phyloP scores from a whole-genome alignment of 2,113 vertebrate species.

The Ptilorrhoa leucosticta region DNA sequence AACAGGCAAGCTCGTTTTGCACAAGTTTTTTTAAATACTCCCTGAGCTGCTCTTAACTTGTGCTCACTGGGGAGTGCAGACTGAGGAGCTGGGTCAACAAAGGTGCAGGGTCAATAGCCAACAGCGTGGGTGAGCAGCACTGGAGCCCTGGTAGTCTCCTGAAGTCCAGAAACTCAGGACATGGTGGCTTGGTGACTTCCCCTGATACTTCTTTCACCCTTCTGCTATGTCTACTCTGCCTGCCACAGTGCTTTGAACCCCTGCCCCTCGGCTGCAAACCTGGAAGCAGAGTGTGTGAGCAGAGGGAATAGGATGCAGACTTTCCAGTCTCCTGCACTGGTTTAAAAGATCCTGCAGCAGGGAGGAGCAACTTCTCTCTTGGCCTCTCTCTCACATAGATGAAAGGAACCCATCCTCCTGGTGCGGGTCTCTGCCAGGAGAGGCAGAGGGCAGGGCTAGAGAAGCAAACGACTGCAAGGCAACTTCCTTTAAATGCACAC shows the following conservation, averaged over 20 bases:
- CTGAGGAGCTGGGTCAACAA: background rate
- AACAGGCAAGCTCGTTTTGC: background rate
- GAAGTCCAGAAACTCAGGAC: background rate
- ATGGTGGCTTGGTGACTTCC: background rate
- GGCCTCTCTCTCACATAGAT: background rate
- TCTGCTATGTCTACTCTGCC: background rate
- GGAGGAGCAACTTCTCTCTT: background rate
- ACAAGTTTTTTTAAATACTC: background rate
- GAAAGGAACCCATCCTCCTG: background rate
- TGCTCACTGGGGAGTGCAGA: background rate
- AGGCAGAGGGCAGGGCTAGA: background rate
- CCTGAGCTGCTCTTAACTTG: background rate
- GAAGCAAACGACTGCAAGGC: background rate
- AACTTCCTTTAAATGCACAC: background rate
- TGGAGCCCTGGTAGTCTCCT: background rate
- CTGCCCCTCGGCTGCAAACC: background rate
- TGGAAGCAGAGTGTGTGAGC: background rate
- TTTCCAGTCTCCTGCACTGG: background rate
- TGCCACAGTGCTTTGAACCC: background rate
- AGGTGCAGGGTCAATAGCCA: background rate
- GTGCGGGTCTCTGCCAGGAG: background rate
- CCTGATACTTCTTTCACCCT: background rate
- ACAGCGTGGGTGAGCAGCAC: accelerated
- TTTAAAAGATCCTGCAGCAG: background rate
- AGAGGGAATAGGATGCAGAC: background rate